These are phyloP conservation scores for Fratercula arctica DNA, from an alignment of 2,797 vertebrate species.

Conservation along the genomic window DNA sequence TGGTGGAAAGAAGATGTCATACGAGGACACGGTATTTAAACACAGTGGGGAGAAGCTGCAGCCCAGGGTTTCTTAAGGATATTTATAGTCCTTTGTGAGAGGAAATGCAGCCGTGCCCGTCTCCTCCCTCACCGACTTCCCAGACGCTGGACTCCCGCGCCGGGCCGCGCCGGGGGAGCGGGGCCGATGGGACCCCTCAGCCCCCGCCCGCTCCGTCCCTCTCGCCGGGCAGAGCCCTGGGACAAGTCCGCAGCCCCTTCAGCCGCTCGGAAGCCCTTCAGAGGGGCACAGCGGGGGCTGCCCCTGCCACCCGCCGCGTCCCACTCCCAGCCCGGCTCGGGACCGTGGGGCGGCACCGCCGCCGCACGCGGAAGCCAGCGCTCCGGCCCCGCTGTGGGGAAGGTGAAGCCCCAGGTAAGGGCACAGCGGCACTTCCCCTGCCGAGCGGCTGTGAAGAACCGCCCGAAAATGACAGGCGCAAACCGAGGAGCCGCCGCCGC, in stretches of 20 bases:
- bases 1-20: slow-evolving; percentile 28
- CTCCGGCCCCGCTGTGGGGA: not conserved
- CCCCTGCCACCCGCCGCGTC: not conserved
- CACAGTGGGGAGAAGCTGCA: not conserved
- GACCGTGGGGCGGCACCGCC: not conserved
- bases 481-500: not conserved
- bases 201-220: not conserved
- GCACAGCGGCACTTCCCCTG: not conserved
- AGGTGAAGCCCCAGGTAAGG: not conserved
- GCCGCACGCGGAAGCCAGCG: not conserved
- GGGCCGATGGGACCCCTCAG: not conserved
- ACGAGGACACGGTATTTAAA: slow-evolving; percentile 38
- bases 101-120: not conserved
- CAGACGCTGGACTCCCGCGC: not conserved
- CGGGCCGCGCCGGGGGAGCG: not conserved
- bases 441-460: not conserved
- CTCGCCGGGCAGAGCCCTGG: not conserved
- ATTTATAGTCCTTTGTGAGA: not conserved
- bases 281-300: not conserved
- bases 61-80: slow-evolving; percentile 20
- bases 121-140: not conserved
- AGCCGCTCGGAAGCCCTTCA: not conserved
- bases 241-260: not conserved
- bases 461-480: not conserved
- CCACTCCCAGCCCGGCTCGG: fast-evolving